Conservation (phyloP, 1,140 invertebrate species). For the Hyposmocoma kahamanoa region DNA sequence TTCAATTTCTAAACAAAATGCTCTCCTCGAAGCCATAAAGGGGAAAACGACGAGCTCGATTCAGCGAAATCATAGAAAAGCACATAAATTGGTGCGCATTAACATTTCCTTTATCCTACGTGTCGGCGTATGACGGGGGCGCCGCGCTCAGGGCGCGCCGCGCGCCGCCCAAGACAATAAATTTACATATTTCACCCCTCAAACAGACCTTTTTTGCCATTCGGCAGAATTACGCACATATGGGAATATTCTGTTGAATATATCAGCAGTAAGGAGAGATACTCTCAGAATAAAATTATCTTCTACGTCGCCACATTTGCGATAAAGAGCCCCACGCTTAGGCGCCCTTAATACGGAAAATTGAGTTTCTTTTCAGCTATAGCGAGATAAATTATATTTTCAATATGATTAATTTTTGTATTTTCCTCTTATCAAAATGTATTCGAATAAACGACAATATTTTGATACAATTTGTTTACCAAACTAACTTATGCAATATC, state of each 20-base stretch:
- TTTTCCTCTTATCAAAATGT: too few relatives aligned
- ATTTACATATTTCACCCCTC: slow-evolving; percentile 74
- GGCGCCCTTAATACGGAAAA: slow-evolving; percentile 22
- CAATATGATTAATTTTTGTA: background rate
- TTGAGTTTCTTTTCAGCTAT: slow-evolving; percentile 3
- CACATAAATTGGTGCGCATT: slow-evolving; percentile 70
- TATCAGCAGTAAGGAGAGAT: slow-evolving; percentile 67
- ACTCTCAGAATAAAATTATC: slow-evolving; percentile 71
- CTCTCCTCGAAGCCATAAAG: slow-evolving; percentile 50
- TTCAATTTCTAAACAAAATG: slow-evolving; percentile 56
- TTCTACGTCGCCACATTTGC: slow-evolving; percentile 54
- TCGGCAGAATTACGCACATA: slow-evolving; percentile 72
- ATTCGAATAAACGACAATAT: too few relatives aligned
- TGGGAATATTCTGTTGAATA: slow-evolving; percentile 73
- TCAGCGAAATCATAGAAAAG: slow-evolving; percentile 72
- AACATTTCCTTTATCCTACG: slow-evolving; percentile 73
- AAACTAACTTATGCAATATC: too few relatives aligned
- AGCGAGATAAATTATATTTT: background rate
- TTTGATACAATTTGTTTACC: too few relatives aligned
- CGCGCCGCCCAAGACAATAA: slow-evolving; percentile 70
- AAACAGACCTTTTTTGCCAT: slow-evolving; percentile 73
- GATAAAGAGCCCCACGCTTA: slow-evolving; percentile 34
- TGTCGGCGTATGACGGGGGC: slow-evolving; percentile 70
- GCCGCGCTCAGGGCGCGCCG: slow-evolving; percentile 30
- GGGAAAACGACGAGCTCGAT: slow-evolving; percentile 53